phyloP scores from a whole-genome alignment of 1,140 invertebrate species.

The Temnothorax longispinosus region DNA sequence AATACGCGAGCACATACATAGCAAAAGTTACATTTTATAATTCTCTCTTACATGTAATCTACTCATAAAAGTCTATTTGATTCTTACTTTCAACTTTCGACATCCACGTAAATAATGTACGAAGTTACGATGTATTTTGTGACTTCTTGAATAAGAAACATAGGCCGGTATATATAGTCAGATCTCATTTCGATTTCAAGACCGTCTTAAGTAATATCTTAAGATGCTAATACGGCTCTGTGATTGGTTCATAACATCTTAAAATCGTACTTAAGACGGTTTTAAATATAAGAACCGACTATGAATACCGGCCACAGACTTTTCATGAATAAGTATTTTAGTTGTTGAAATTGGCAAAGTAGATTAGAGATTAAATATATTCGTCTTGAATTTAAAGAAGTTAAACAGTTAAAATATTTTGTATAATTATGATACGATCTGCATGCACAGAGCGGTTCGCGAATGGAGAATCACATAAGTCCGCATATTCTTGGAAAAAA shows the following conservation, averaged over 20 bases:
- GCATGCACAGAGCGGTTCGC: neutral
- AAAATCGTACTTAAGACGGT: too few species aligned
- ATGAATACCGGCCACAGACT: too few species aligned
- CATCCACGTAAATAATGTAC: slow-evolving; percentile 9
- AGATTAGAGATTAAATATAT: neutral
- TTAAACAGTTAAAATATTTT: neutral
- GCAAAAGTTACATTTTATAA: slow-evolving; percentile 8
- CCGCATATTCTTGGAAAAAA: neutral
- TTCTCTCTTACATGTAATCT: slow-evolving; percentile 34
- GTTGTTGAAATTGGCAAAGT: neutral
- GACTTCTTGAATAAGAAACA: neutral
- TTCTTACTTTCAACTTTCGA: neutral
- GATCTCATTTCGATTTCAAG: too few species aligned
- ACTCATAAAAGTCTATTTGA: slow-evolving; percentile 24
- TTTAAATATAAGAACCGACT: too few species aligned
- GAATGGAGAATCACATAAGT: slow-evolving; percentile 46
- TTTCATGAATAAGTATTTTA: neutral
- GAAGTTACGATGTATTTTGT: neutral
- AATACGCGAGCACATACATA: neutral
- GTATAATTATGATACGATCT: slow-evolving; percentile 3
- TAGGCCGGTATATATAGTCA: too few species aligned
- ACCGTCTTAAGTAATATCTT: too few species aligned
- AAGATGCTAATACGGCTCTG: too few species aligned
- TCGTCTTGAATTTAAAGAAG: neutral
- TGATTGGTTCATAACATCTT: too few species aligned